These are phyloP conservation scores for Bombus fervidus DNA, from an alignment of 1,140 invertebrate species.

Conservation along the genomic window DNA sequence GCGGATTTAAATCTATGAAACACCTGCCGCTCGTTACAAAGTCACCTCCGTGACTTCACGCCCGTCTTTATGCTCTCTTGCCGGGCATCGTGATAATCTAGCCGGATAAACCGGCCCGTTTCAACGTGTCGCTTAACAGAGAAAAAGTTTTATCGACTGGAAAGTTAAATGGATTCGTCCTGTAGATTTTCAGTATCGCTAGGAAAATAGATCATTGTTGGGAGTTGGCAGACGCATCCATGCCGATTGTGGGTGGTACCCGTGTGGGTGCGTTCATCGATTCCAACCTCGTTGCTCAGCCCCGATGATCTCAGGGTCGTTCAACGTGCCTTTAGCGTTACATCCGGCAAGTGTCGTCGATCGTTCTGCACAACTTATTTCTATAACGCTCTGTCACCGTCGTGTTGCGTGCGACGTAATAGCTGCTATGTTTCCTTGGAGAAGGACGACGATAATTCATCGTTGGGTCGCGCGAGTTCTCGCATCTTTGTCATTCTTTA, in stretches of 20 bases:
- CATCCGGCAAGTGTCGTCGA: slow-evolving; percentile 52
- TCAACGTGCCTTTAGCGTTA: slow-evolving; percentile 31
- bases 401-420: background rate
- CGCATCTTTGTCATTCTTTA: background rate
- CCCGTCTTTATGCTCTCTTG: background rate
- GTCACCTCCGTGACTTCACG: background rate
- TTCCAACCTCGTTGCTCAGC: slow-evolving; percentile 62
- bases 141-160: background rate
- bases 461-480: background rate
- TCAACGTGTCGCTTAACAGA: no score
- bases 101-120: background rate
- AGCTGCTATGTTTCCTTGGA: background rate
- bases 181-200: no score
- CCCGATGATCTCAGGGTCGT: slow-evolving; percentile 58
- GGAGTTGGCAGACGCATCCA: slow-evolving; percentile 28
- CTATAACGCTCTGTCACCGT: slow-evolving; percentile 5
- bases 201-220: background rate
- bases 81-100: background rate
- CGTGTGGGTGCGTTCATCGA: slow-evolving; percentile 56
- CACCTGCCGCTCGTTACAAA: slow-evolving; percentile 29
- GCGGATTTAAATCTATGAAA: slow-evolving; percentile 32
- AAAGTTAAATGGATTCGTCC: background rate
- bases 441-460: background rate
- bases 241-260: slow-evolving; percentile 47
- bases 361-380: slow-evolving; percentile 43